Evolutionary conservation across 53 echinoderm and acorn worm genomes (phyloP).

Genomic region (Echinometra lucunter): DNA sequence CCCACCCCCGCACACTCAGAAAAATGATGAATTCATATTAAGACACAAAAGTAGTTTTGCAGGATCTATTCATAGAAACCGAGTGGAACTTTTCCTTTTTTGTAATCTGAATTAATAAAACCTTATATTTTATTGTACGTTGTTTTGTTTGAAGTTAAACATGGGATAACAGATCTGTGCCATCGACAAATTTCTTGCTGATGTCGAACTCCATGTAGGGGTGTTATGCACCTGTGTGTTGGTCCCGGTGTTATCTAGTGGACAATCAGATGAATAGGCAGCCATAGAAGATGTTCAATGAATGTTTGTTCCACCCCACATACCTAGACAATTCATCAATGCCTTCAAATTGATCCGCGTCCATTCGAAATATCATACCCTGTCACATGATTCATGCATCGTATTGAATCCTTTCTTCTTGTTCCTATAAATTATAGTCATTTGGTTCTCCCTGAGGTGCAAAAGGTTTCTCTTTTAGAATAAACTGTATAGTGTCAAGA

Average conservation of each 20-base stretch:
- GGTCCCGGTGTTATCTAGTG: neutral
- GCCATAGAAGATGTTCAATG: neutral
- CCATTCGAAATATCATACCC: neutral
- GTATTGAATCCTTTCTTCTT: neutral
- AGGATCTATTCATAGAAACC: too few relatives aligned
- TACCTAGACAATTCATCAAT: slow-evolving; percentile 6
- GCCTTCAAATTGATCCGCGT: neutral
- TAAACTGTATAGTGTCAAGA: neutral
- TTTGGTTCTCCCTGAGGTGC: neutral
- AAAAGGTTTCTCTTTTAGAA: neutral
- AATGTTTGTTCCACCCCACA: neutral
- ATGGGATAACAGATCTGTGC: too few relatives aligned
- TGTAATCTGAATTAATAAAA: too few relatives aligned
- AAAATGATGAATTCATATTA: too few relatives aligned
- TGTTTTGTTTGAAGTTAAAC: too few relatives aligned
- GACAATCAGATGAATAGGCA: neutral
- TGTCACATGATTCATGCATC: neutral
- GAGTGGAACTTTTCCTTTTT: too few relatives aligned
- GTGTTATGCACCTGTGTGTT: neutral
- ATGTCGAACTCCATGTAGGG: neutral
- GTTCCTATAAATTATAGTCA: neutral
- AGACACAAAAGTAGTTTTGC: too few relatives aligned
- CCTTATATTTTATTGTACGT: too few relatives aligned
- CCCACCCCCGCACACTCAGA: too few relatives aligned
- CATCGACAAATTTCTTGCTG: neutral